Evolutionary conservation across 2,888 invertebrate species (phyloP).

Genomic region (Gymnosoma rotundatum): DNA sequence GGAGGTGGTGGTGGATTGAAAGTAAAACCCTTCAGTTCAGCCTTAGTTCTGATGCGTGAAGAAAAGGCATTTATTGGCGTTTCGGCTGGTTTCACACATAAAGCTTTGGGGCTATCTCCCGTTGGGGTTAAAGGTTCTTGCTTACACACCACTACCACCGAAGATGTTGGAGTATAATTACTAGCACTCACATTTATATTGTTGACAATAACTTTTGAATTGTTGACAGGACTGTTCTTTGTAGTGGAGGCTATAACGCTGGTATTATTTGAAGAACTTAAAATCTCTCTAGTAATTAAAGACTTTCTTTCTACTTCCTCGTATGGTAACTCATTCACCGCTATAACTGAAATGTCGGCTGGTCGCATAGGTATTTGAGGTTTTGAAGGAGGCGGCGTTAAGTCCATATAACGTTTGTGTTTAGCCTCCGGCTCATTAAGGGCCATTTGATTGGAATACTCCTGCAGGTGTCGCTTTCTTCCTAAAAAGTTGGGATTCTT

Average conservation of each 20-base stretch:
- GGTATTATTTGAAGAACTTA: constrained; percentile 24
- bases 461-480: constrained; percentile 78
- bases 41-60: constrained; percentile 92
- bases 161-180: constrained; percentile 6
- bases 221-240: constrained; percentile 4
- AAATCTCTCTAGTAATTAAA: constrained; percentile 22
- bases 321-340: constrained; percentile 73
- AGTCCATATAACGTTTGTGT: constrained; percentile 70
- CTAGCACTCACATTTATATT: constrained; percentile 26
- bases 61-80: constrained; percentile 80
- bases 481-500: constrained; percentile 77
- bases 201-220: constrained; percentile 42
- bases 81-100: constrained; percentile 82
- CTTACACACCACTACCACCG: constrained; percentile 69
- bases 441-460: constrained; percentile 73
- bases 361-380: constrained; percentile 67
- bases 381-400: constrained; percentile 28
- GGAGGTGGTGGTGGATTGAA: constrained; percentile 75
- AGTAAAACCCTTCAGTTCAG: constrained; percentile 88
- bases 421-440: constrained; percentile 71
- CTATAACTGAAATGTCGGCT: constrained; percentile 75
- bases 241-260: constrained; percentile 45
- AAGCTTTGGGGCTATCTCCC: constrained; percentile 24
- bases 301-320: constrained; percentile 40
- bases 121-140: constrained; percentile 71